Percentiles rank a stretch among this genome's conserved stretches.
Conservation (phyloP, 1,140 invertebrate species). For the Bathynomus jamesi region DNA sequence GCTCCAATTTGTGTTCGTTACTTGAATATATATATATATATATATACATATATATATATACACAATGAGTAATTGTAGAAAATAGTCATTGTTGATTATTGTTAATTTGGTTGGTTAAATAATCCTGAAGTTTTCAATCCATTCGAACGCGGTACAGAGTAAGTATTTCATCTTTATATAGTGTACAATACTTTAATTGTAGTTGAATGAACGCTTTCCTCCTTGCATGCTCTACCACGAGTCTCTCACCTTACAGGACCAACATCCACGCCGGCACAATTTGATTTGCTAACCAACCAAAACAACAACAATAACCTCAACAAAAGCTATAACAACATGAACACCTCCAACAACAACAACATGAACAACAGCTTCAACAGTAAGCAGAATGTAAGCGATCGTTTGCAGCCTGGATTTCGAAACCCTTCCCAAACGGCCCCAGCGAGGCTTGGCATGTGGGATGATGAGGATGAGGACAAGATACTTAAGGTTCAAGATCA, state of each 20-base stretch:
- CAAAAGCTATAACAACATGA: neutral
- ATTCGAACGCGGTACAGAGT: too few species aligned
- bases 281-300: neutral
- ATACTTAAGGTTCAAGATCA: conserved; percentile 40
- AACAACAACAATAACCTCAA: conserved; percentile 14
- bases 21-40: too few species aligned
- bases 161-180: too few species aligned
- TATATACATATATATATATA: too few species aligned
- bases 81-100: too few species aligned
- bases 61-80: too few species aligned
- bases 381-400: conserved; percentile 16
- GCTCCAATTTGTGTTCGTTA: too few species aligned
- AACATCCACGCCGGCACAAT: neutral
- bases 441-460: conserved; percentile 43
- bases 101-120: too few species aligned
- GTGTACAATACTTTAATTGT: too few species aligned
- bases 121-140: too few species aligned
- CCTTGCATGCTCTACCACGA: neutral
- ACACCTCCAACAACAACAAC: neutral
- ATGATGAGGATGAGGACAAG: conserved; percentile 42
- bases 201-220: neutral
- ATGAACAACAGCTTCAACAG: neutral
- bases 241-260: neutral
- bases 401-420: conserved; percentile 37
- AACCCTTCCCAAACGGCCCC: conserved; percentile 46